A percentile compares a stretch with the other conserved stretches of the same genome.
Conservation (phyloP, 2,888 invertebrate genomes). For the Athrips mouffetella region DNA sequence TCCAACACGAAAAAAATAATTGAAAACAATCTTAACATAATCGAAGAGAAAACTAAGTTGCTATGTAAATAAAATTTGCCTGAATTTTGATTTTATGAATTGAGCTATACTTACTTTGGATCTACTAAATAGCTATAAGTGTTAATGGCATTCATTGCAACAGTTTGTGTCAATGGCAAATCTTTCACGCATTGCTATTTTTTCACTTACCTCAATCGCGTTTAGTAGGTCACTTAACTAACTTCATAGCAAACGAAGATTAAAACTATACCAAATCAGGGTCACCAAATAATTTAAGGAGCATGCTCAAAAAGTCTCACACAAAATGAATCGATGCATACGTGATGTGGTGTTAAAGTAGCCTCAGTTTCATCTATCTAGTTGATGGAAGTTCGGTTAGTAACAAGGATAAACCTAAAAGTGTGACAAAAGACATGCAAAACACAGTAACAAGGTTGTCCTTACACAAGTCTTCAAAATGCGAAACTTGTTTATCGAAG, state of each 20-base stretch:
- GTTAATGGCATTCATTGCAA: neutral
- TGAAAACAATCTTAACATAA: too few relatives aligned
- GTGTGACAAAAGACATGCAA: conserved; percentile 33
- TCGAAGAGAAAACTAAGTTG: too few relatives aligned
- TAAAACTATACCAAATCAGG: neutral
- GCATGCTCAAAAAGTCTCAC: too few relatives aligned
- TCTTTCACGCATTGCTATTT: conserved; percentile 13
- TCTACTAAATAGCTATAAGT: too few relatives aligned
- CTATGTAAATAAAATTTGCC: too few relatives aligned
- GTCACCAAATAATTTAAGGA: too few relatives aligned
- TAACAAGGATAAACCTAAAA: conserved; percentile 31
- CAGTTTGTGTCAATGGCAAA: conserved; percentile 15
- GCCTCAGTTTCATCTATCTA: too few relatives aligned
- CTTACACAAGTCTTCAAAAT: conserved; percentile 41
- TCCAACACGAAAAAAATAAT: too few relatives aligned
- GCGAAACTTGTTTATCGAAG: conserved; percentile 67
- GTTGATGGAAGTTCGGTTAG: conserved; percentile 36
- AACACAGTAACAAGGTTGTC: conserved; percentile 47
- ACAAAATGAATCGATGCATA: too few relatives aligned
- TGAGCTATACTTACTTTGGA: too few relatives aligned
- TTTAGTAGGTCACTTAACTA: conserved; percentile 4
- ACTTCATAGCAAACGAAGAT: neutral
- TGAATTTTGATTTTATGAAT: too few relatives aligned
- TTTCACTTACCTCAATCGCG: conserved; percentile 12
- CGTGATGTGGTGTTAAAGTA: too few relatives aligned